Evolutionary conservation across 2,113 vertebrate species (phyloP).

Genomic region (Actenoides hombroni): DNA sequence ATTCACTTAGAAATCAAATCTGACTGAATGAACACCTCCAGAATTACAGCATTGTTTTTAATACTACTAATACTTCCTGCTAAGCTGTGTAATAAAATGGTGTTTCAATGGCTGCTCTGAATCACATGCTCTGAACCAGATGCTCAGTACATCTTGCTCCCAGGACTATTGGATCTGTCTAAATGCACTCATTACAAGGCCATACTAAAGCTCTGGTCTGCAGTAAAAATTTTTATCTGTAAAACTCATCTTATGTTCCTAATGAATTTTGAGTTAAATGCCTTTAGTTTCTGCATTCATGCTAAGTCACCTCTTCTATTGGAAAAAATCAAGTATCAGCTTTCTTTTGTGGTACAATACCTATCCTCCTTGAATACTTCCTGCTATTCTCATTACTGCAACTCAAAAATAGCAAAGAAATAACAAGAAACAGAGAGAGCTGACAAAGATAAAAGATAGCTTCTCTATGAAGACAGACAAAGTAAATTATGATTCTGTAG

Average conservation of each 20-base stretch:
- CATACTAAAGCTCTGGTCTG: background rate
- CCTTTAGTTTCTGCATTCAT: background rate
- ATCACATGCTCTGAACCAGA: background rate
- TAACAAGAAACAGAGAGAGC: background rate
- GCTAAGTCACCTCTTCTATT: background rate
- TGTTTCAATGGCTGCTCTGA: background rate
- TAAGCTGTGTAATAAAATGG: background rate
- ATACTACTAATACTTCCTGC: background rate
- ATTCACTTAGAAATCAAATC: background rate
- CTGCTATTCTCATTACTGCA: background rate
- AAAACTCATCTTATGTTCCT: background rate
- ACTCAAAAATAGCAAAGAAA: background rate
- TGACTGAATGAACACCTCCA: background rate
- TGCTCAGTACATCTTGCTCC: background rate
- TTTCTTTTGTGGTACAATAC: background rate
- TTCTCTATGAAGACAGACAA: background rate
- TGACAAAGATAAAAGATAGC: background rate
- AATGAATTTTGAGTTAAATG: background rate
- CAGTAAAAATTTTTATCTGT: background rate
- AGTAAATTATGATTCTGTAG: background rate
- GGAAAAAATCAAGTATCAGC: background rate
- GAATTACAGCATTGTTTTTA: background rate
- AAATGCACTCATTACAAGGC: background rate
- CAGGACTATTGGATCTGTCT: background rate
- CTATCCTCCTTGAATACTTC: background rate